Percentiles rank a stretch among this genome's conserved stretches.
Evolutionary conservation across 2,797 vertebrate genomes (phyloP).

Genomic region (Leptatherina wallacei): DNA sequence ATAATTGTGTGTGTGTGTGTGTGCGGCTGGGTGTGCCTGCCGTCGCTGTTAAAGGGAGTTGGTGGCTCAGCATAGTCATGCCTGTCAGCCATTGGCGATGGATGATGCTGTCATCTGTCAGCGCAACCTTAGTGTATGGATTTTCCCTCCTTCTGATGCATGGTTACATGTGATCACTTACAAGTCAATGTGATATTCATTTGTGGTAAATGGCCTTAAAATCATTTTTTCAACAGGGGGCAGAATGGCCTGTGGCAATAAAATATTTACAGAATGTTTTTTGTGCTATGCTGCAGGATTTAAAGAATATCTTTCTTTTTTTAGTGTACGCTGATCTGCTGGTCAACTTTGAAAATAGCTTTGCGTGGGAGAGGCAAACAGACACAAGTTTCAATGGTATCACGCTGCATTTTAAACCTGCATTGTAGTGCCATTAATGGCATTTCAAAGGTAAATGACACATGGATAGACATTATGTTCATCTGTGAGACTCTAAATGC

Average conservation of each 20-base stretch:
- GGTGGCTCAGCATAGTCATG: constrained; percentile 1
- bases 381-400: constrained; percentile 23
- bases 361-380: constrained; percentile 32
- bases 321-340: constrained; percentile 30
- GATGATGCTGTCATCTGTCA: constrained; percentile 17
- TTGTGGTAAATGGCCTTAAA: constrained; percentile 19
- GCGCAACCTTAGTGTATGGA: background rate
- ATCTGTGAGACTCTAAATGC: background rate
- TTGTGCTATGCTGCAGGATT: constrained; percentile 43
- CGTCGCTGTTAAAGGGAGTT: background rate
- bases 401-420: constrained; percentile 12
- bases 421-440: constrained; percentile 16
- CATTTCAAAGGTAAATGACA: constrained; percentile 7
- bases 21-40: background rate
- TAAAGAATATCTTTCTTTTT: constrained; percentile 17
- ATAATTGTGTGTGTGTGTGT: constrained; percentile 64
- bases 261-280: constrained; percentile 15
- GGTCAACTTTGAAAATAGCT: constrained; percentile 39
- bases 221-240: background rate
- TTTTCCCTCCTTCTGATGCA: constrained; percentile 19
- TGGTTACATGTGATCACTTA: constrained; percentile 47
- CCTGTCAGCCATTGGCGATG: constrained; percentile 6
- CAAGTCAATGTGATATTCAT: constrained; percentile 34
- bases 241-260: constrained; percentile 26
- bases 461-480: constrained; percentile 4